Evolutionary conservation across 2,797 vertebrate species (phyloP).

Genomic region (Sarcophilus harrisii): DNA sequence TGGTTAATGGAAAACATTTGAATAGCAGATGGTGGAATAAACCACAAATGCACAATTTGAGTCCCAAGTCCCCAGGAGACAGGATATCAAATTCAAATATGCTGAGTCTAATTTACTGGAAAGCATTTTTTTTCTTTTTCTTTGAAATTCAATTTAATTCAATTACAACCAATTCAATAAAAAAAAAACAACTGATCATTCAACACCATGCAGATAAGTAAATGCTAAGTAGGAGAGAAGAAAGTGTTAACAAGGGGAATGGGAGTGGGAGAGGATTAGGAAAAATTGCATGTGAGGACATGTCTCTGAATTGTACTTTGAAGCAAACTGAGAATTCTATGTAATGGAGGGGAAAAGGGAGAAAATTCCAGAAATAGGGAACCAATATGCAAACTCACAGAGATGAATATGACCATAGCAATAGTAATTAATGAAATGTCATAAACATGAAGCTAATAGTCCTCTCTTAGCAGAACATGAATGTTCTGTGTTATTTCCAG

Average conservation of each 20-base stretch:
- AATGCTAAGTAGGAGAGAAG: not conserved
- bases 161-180: not conserved
- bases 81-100: conserved; percentile 58
- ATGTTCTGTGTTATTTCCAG: not conserved
- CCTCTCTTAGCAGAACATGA: not conserved
- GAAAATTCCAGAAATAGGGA: not conserved
- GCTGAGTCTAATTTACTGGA: conserved; percentile 63
- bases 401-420: not conserved
- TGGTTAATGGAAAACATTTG: conserved; percentile 66
- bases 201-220: not conserved
- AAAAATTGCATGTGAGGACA: not conserved
- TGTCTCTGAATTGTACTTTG: not conserved
- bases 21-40: conserved; percentile 76
- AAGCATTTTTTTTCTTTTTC: not conserved
- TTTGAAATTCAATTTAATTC: not conserved
- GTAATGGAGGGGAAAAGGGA: not conserved
- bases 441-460: not conserved
- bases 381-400: not conserved
- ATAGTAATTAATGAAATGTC: not conserved
- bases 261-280: not conserved
- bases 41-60: conserved; percentile 62
- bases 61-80: conserved; percentile 64
- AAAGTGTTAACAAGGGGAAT: not conserved
- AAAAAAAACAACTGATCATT: not conserved
- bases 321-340: not conserved